phyloP scores from a whole-genome alignment of 2,113 vertebrate species.

The Andinoacara biseriatus region DNA sequence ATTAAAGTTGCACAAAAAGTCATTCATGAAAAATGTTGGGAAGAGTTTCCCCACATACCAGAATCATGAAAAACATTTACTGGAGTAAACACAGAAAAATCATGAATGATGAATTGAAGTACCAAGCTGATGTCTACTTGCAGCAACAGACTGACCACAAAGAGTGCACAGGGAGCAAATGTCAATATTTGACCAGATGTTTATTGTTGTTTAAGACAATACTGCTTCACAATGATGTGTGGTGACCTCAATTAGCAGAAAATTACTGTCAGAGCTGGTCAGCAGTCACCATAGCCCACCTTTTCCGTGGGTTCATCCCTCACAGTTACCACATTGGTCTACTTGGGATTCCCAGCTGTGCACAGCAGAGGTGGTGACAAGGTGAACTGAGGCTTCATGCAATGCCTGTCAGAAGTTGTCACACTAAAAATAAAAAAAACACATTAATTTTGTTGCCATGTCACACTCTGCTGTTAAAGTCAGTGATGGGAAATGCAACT shows the following conservation, averaged over 20 bases:
- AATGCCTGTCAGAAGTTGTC: not conserved
- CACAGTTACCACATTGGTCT: not conserved
- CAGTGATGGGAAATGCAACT: not conserved
- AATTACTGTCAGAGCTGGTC: conserved; percentile 33
- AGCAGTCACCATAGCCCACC: not conserved
- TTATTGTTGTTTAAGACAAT: conserved; percentile 11
- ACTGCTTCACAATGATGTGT: not conserved
- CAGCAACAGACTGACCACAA: not conserved
- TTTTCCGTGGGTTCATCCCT: conserved; percentile 3
- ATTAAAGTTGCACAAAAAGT: conserved; percentile 24
- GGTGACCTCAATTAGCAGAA: conserved; percentile 15
- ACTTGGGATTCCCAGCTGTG: conserved; percentile 5
- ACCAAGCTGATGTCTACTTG: not conserved
- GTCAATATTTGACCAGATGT: conserved; percentile 37
- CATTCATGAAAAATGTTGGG: not conserved
- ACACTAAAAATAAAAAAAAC: not conserved
- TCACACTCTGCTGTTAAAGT: not conserved
- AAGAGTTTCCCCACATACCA: not conserved
- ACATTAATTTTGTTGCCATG: not conserved
- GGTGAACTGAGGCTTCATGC: conserved; percentile 21
- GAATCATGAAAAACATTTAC: not conserved
- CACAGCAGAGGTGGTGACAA: not conserved
- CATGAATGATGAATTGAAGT: not conserved
- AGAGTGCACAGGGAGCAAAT: not conserved
- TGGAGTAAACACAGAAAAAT: not conserved